A percentile compares a stretch with the other conserved stretches of the same genome.
These are phyloP conservation scores for Microcebus lehilahytsara DNA, from an alignment of 2,113 vertebrate species.

Conservation along the genomic window DNA sequence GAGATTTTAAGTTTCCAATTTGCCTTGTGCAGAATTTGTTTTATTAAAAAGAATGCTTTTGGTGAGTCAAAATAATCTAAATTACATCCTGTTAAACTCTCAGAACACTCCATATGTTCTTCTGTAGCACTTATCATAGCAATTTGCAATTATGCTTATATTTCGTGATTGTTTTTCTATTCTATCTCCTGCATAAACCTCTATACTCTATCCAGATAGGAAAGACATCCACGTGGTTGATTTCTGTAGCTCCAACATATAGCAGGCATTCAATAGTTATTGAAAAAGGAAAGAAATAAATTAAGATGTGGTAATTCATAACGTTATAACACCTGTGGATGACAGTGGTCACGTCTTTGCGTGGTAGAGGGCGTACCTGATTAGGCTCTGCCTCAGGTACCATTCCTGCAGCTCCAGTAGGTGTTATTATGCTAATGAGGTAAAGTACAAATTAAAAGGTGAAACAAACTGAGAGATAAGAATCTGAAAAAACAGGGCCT, in stretches of 20 bases:
- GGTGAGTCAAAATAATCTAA: not conserved
- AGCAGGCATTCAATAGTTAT: too few species aligned
- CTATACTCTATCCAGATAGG: not conserved
- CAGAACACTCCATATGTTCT: not conserved
- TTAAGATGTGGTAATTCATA: too few species aligned
- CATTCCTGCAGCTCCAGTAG: not conserved
- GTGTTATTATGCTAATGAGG: not conserved
- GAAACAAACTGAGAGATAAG: not conserved
- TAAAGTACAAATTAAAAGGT: not conserved
- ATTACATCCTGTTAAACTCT: not conserved
- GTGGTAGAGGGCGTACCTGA: not conserved
- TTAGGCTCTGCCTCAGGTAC: not conserved
- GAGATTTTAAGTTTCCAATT: not conserved
- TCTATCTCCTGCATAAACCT: not conserved
- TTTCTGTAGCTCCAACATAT: not conserved
- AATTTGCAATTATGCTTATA: not conserved
- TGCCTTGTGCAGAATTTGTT: not conserved
- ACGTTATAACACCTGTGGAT: not conserved
- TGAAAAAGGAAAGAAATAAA: not conserved
- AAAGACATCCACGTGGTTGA: not conserved
- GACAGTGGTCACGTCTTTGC: not conserved
- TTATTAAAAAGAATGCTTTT: not conserved
- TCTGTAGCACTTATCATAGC: not conserved
- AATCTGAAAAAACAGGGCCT: not conserved
- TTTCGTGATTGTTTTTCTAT: not conserved